A percentile compares a stretch with the other conserved stretches of the same genome.
phyloP scores from a whole-genome alignment of 2,888 invertebrate species.

The Diloba caeruleocephala region DNA sequence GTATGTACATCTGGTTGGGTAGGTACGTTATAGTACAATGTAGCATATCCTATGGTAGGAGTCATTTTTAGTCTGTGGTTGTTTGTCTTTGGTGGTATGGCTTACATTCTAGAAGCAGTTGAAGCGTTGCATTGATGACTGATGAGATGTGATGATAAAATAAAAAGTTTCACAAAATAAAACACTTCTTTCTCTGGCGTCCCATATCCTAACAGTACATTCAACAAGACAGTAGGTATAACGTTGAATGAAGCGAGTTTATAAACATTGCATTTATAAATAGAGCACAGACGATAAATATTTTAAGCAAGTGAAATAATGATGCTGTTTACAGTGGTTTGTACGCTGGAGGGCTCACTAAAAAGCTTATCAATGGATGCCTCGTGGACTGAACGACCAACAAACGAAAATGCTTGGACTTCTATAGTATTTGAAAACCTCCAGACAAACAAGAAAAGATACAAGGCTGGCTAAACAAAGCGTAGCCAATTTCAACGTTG shows the following conservation, averaged over 20 bases:
- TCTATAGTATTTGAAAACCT: conserved; percentile 11
- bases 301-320: conserved; percentile 39
- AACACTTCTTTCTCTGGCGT: too few species aligned
- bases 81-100: too few species aligned
- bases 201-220: conserved; percentile 7
- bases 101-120: too few species aligned
- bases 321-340: conserved; percentile 14
- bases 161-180: too few species aligned
- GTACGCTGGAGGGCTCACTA: conserved; percentile 17
- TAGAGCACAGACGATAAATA: conserved; percentile 41
- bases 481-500: conserved; percentile 20
- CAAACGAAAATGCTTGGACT: conserved; percentile 5
- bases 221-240: conserved; percentile 35
- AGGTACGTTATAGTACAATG: too few species aligned
- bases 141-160: too few species aligned
- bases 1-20: conserved; percentile 12
- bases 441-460: conserved; percentile 13
- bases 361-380: conserved; percentile 17
- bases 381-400: conserved; percentile 7
- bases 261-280: conserved; percentile 49
- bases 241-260: conserved; percentile 51
- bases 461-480: conserved; percentile 13
- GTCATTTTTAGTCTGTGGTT: too few species aligned
- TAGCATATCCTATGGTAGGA: too few species aligned
- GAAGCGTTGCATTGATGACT: too few species aligned